These are phyloP conservation scores for Crotalus helleri DNA, from an alignment of 2,113 vertebrate species.

Conservation along the genomic window DNA sequence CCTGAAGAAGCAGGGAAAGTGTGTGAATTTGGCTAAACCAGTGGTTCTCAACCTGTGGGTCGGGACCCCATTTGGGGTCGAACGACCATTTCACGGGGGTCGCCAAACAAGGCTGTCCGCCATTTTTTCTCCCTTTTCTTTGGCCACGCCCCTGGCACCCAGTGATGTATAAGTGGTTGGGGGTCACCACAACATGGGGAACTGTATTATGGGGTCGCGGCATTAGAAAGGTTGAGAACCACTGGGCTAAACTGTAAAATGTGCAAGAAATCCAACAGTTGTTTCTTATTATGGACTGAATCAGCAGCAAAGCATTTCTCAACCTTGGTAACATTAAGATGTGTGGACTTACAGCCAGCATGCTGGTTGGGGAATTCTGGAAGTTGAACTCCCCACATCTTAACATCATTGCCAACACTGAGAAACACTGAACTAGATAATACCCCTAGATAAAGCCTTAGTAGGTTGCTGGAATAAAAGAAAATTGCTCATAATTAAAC, in stretches of 20 bases:
- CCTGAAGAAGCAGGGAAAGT: not conserved
- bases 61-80: too few species aligned
- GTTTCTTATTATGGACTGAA: not conserved
- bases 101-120: too few species aligned
- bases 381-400: not conserved
- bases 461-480: not conserved
- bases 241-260: not conserved
- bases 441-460: not conserved
- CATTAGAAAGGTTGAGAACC: too few species aligned
- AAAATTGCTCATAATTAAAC: not conserved
- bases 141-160: too few species aligned
- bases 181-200: too few species aligned
- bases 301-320: not conserved
- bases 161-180: too few species aligned
- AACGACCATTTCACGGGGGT: too few species aligned
- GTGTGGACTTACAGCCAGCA: not conserved
- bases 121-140: too few species aligned
- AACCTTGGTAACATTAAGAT: not conserved
- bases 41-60: too few species aligned
- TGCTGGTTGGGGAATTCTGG: not conserved
- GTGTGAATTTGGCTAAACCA: not conserved
- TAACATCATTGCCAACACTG: not conserved
- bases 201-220: too few species aligned
- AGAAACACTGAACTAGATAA: not conserved
- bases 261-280: not conserved